A percentile compares a stretch with the other conserved stretches of the same genome.
Conservation (phyloP, 2,113 vertebrate species). For the Brachypodius melanocephalos region DNA sequence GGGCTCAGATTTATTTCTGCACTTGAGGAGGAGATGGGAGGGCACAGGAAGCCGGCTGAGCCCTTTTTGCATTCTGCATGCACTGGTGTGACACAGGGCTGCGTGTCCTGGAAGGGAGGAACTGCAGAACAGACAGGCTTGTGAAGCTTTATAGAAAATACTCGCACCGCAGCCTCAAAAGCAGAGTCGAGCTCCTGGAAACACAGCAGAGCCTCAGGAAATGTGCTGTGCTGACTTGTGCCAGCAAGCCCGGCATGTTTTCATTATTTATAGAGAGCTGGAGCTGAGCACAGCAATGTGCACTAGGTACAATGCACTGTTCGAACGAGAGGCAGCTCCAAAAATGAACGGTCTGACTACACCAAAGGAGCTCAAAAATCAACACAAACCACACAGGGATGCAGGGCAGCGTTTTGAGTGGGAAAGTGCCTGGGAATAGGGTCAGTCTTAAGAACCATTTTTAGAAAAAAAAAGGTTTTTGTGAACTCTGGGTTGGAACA, state of each 20-base stretch:
- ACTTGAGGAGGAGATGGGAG: neutral
- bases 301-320: neutral
- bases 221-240: neutral
- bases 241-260: conserved; percentile 38
- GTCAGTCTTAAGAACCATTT: neutral
- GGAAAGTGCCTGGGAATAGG: neutral
- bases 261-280: conserved; percentile 33
- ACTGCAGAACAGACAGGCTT: neutral
- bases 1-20: neutral
- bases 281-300: neutral
- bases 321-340: neutral
- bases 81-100: neutral
- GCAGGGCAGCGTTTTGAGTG: neutral
- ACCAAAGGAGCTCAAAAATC: neutral
- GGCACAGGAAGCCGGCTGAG: neutral
- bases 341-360: neutral
- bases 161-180: neutral
- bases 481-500: neutral
- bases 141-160: neutral
- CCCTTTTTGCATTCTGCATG: neutral
- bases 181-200: neutral
- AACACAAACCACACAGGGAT: neutral
- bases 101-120: neutral
- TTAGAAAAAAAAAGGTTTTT: neutral
- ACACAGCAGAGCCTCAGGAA: conserved; percentile 20